Base-by-base conservation (phyloP, 1,140 invertebrate genomes). In the Solenopsis fugax region DNA sequence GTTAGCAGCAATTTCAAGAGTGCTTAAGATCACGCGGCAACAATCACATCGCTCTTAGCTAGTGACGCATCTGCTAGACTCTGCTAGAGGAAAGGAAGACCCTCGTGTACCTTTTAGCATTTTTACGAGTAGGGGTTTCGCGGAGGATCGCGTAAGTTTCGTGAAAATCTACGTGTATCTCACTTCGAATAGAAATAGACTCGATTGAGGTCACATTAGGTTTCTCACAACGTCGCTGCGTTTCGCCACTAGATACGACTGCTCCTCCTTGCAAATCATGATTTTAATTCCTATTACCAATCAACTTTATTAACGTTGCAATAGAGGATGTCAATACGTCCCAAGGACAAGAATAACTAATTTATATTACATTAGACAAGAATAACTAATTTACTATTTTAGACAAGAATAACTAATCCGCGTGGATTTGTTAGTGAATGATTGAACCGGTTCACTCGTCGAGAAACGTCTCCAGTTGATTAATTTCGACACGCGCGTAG, bases 1-100 rank as follows among this genome's bases (percentile, higher is more conserved):
- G 67, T 60, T 41, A 41, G 16, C 18, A 18, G 67, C 6, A 82
- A 72, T 82, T 82, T 48, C 77, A 54, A n/a, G 13, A 82, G 10
- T 72, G 64, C 37, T 71, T n/a, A 18, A 48, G 16, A 7, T 82
- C 58, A 72, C 41, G 50, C 16, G 21, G 16, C 16, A 41, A 29
- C 21, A 45, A 71, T 52, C 77, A 41, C 60, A 4, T 80, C 34
- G 71, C 16, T 71, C 37, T 48, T 37, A 48, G 9, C 21, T 41
- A 56, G 3, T 41, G 21, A 29, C 4, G 13, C 21, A 48, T 29
- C 29, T 29, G 0, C 29, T 2, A 5, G 37, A 37, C 2, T 81
- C 21, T 45, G 18, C 60, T 10, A n/a, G 16, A 80, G 77, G 16
- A 69, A 80, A 69, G 5, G 18, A 48, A 9, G 65, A 72, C 16